Evolutionary conservation across 2,797 vertebrate species (phyloP), one percentile per base, ranked within the genome.

Genomic region (Agapornis canus): DNA sequence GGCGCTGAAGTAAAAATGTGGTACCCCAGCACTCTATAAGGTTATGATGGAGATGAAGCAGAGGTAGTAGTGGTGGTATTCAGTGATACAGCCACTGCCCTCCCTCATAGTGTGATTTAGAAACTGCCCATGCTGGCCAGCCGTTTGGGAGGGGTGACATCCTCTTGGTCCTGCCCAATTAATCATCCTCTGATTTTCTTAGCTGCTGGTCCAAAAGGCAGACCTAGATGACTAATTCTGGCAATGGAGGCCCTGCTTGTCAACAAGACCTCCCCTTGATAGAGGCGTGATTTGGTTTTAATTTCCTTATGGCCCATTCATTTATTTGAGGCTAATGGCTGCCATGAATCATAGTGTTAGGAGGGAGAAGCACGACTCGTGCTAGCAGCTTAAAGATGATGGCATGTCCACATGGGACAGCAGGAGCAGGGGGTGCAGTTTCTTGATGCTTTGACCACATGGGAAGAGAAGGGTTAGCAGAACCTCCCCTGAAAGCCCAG

Each of bases 171-270:
- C 60, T 94, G 71, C 81, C 43, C 86, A 85, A 5, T 93, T 82
- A 94, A 82, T 92, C 84, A 91, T 20, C 29, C 51, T 75, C 68
- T 71, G 43, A 6, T 85, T 92, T 93, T 70, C 78, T 52, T 29
- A 82, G 77, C 40, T 61, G 63, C 52, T 64, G 29, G 71, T 86
- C 64, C 75, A 92, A 86, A 86, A 93, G 75, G 83, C 75, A 95
- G 75, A 68, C 52, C 48, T 49, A 93, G 68, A 80, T 92, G 93
- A 89, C 86, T 89, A 92, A 95, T 93, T 90, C 84, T 85, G 86
- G 81, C 73, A 90, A 56, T 12, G 82, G 54, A 89, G 47, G 80
- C 70, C 60, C 40, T 90, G 37, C 59, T 82, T 77, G 93, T 71
- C 83, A 94, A 60, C 48, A 26, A 92, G 73, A 88, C 27, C 29